Evolutionary conservation across 2,113 vertebrate genomes (phyloP).

Genomic region (Crypturellus undulatus): DNA sequence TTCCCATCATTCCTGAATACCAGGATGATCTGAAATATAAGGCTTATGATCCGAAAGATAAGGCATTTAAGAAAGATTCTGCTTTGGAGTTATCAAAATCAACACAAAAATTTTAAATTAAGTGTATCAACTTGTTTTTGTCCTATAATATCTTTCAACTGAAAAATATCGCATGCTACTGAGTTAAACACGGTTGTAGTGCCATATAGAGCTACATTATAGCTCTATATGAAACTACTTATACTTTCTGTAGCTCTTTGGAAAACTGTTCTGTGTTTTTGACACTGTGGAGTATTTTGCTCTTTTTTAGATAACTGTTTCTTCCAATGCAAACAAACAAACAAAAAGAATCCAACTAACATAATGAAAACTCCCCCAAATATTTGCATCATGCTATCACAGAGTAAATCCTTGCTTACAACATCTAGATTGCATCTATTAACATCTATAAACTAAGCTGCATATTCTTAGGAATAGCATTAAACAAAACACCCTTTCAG

Average conservation of each 20-base stretch:
- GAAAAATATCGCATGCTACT: neutral
- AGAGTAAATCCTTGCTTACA: neutral
- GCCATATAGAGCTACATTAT: rapidly evolving
- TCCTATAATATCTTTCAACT: neutral
- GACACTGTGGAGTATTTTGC: neutral
- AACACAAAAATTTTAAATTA: neutral
- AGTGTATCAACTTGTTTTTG: neutral
- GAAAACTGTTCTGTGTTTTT: neutral
- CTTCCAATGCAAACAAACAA: too few relatives aligned
- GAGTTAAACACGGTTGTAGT: neutral
- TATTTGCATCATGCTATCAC: neutral
- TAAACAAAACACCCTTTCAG: neutral
- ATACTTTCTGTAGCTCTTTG: neutral
- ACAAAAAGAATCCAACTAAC: neutral
- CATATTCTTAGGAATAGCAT: neutral
- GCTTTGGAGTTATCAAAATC: neutral
- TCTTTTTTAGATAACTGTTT: neutral
- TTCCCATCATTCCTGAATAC: neutral
- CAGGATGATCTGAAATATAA: neutral
- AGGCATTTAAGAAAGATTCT: neutral
- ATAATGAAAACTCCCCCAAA: neutral
- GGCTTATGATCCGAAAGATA: neutral
- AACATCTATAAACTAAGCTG: neutral
- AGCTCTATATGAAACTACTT: neutral
- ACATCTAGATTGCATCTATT: neutral